phyloP scores from a whole-genome alignment of 2,888 invertebrate genomes.

The Nasonia oneida region DNA sequence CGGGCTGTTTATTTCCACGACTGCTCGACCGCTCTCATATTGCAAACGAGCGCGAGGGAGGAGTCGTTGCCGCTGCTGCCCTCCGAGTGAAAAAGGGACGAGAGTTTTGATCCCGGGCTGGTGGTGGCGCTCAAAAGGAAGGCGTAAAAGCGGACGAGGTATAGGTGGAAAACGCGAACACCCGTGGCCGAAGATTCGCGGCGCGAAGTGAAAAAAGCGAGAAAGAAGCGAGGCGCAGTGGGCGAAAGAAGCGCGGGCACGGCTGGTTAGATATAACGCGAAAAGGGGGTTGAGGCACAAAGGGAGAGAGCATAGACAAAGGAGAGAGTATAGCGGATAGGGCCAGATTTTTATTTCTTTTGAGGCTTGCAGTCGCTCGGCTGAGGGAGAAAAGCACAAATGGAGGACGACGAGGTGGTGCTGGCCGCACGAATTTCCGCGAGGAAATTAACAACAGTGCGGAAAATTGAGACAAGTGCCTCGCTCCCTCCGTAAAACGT shows the following conservation, averaged over 20 bases:
- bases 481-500: not conserved
- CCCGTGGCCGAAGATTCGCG: not conserved
- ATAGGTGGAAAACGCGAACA: not conserved
- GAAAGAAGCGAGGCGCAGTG: not conserved
- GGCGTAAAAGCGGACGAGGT: constrained; percentile 32
- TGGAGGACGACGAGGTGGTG: not conserved
- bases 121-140: not conserved
- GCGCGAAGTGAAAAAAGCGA: not conserved
- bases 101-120: too few species aligned
- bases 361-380: not conserved
- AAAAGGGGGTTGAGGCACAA: not conserved
- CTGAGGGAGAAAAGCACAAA: constrained; percentile 3
- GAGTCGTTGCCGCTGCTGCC: not conserved
- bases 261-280: not conserved
- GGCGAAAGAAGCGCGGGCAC: constrained; percentile 2
- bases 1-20: constrained; percentile 34
- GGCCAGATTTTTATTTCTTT: constrained; percentile 29
- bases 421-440: constrained; percentile 6
- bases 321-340: not conserved
- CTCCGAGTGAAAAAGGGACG: too few species aligned
- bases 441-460: constrained; percentile 35
- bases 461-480: not conserved
- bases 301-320: constrained; percentile 11
- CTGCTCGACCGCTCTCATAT: constrained; percentile 32
- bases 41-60: not conserved